Evolutionary conservation across 2,797 vertebrate species (phyloP).

Genomic region (Merluccius polli): DNA sequence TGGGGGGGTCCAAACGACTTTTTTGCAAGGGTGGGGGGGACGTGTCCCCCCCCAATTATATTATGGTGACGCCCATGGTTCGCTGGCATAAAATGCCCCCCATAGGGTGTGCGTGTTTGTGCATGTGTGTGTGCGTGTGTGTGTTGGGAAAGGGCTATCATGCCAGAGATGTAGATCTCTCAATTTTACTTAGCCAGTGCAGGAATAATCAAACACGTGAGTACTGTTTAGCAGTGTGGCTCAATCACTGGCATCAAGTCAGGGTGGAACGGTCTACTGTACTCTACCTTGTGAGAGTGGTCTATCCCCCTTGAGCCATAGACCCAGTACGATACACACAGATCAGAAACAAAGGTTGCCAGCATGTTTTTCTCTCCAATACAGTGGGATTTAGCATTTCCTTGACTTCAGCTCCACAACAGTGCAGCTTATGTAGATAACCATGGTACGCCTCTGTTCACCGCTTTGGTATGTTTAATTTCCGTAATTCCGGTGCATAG

Average conservation of each 20-base stretch:
- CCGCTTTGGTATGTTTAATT: background rate
- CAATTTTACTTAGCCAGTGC: slow-evolving; percentile 44
- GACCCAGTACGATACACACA: background rate
- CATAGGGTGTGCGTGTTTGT: background rate
- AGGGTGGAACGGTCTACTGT: slow-evolving; percentile 33
- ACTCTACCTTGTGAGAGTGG: slow-evolving; percentile 17
- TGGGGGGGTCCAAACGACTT: no score
- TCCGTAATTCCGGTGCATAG: background rate
- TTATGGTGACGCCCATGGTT: no score
- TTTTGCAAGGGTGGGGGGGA: no score
- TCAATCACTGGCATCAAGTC: slow-evolving; percentile 34
- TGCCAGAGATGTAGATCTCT: slow-evolving; percentile 45
- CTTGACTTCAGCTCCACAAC: background rate
- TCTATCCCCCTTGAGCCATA: slow-evolving; percentile 31
- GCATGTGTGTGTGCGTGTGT: slow-evolving; percentile 5
- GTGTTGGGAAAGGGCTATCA: slow-evolving; percentile 22
- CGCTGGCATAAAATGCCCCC: no score
- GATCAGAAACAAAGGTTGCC: background rate
- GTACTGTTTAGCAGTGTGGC: slow-evolving; percentile 43
- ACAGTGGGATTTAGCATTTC: background rate
- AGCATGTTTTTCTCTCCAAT: background rate
- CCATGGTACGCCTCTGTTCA: background rate
- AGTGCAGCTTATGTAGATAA: background rate
- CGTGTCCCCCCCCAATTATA: no score
- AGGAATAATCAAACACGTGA: slow-evolving; percentile 53